Evolutionary conservation across 2,888 invertebrate species (phyloP), one percentile per base, ranked within the genome.

Genomic region (Dendrolimus pini): DNA sequence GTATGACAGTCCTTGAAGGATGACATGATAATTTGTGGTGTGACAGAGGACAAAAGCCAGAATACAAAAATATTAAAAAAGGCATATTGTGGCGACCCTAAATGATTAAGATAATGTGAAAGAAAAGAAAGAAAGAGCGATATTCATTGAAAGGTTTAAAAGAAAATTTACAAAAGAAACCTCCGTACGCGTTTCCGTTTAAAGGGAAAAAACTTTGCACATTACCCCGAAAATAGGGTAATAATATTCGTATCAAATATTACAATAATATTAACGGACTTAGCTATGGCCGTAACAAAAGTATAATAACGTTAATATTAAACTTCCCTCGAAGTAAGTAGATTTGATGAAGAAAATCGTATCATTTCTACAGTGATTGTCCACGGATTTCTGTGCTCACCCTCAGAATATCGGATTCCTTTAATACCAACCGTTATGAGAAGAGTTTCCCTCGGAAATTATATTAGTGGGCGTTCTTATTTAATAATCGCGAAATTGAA

Each of bases 361-460:
- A 54, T 9, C 14, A 54, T 18, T 18, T 18, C 13, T n/a, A 52
- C 13, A 18, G 14, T 54, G 30, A 54, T 9, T 9, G 12, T 18
- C 54, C 54, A 3, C 13, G 9, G 9, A 54, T n/a, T 13, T 10
- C n/a, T 54, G 9, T 54, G 9, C 14, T 30, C 6, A 30, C 30
- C 30, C 30, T 30, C 9, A 3, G 47, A 53, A 56, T 56, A 56
- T 56, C 56, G 56, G 52, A 42, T 56, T 56, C 52, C 56, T 53
- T 14, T 56, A 41, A 56, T 56, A 53, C 53, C 53, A 10, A 13
- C 30, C 53, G 53, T 53, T 56, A 53, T 53, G 53, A 14, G 52
- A 30, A 30, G 30, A 30, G 30, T 52, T 56, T 47, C 47, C 47
- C 12, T 47, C 9, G 47, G 58, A 30, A 52, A 56, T 52, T 57